Conservation (phyloP, 2,797 vertebrate genomes). For the Heliangelus exortis region DNA sequence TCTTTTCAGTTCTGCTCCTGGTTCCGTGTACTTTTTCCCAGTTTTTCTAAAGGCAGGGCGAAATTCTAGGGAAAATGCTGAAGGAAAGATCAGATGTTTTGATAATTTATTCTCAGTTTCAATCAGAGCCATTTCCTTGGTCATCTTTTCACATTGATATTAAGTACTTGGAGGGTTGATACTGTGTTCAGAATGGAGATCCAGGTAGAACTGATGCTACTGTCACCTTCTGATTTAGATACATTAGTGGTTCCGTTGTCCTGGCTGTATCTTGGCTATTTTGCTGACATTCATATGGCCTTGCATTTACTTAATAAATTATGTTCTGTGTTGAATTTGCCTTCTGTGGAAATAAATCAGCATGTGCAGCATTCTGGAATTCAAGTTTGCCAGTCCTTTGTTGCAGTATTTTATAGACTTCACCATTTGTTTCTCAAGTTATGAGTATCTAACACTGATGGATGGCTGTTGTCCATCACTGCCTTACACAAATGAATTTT, state of each 20-base stretch:
- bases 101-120: not conserved
- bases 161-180: not conserved
- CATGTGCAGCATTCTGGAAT: not conserved
- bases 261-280: not conserved
- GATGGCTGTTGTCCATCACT: not conserved
- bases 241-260: rapidly evolving
- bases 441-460: not conserved
- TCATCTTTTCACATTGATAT: not conserved
- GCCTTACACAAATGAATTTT: not conserved
- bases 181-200: not conserved
- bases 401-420: not conserved
- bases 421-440: not conserved
- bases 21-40: not conserved
- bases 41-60: not conserved
- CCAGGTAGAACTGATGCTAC: not conserved
- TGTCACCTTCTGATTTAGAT: not conserved
- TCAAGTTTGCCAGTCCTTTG: not conserved
- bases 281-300: not conserved
- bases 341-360: not conserved
- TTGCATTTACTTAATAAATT: not conserved
- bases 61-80: not conserved
- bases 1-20: not conserved
- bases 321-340: not conserved
- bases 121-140: not conserved
- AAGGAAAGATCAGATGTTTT: not conserved